These are phyloP conservation scores for Paracanthobrama guichenoti DNA, from an alignment of 2,113 vertebrate genomes.

Conservation along the genomic window DNA sequence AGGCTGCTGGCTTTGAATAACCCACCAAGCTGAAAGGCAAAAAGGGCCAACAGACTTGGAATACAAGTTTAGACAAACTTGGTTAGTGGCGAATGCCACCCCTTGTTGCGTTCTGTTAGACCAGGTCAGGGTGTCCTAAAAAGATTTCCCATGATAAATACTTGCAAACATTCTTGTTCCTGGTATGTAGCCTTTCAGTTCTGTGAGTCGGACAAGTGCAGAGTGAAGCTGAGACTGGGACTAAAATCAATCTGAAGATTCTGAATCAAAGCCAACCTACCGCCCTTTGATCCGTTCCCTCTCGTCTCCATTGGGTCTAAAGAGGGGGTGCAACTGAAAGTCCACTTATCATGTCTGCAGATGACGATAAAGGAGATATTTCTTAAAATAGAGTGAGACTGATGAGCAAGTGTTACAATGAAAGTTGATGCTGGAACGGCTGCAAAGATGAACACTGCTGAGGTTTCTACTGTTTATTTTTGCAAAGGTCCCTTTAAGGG, in stretches of 20 bases:
- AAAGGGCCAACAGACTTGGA: neutral
- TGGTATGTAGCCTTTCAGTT: neutral
- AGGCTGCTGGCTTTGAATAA: neutral
- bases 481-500: too few species aligned
- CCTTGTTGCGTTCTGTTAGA: too few species aligned
- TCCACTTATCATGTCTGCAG: neutral
- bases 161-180: neutral
- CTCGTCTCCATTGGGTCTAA: too few species aligned
- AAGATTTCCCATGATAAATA: neutral
- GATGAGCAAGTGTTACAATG: neutral
- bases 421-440: neutral
- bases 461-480: neutral
- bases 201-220: neutral
- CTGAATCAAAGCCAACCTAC: neutral
- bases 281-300: neutral
- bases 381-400: neutral
- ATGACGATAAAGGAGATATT: neutral
- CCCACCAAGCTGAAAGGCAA: neutral
- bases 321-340: neutral
- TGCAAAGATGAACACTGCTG: neutral
- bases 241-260: neutral
- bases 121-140: neutral
- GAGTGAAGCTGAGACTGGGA: neutral
- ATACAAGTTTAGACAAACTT: neutral
- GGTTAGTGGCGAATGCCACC: too few species aligned